phyloP scores from a whole-genome alignment of 2,797 vertebrate species.

The Enteromius afrohamiltoni region DNA sequence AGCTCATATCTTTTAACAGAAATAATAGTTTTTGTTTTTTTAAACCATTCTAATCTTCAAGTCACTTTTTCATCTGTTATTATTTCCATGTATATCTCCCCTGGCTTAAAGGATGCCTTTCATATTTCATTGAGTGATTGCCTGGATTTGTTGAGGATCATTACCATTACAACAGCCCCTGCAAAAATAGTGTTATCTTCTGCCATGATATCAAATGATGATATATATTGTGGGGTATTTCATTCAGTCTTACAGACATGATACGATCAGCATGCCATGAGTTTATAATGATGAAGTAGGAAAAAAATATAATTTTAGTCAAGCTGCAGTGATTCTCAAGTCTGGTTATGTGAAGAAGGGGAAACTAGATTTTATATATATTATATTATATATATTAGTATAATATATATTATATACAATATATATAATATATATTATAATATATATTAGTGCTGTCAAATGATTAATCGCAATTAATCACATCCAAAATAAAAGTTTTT shows the following conservation, averaged over 20 bases:
- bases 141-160: conserved; percentile 45
- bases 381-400: too few species aligned
- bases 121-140: conserved; percentile 42
- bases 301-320: conserved; percentile 17
- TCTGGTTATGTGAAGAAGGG: not conserved
- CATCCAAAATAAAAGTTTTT: too few species aligned
- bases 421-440: too few species aligned
- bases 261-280: conserved; percentile 15
- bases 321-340: not conserved
- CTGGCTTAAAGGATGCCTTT: conserved; percentile 49
- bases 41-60: conserved; percentile 41
- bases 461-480: too few species aligned
- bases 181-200: conserved; percentile 31
- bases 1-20: conserved; percentile 33
- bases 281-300: conserved; percentile 30
- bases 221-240: conserved; percentile 21
- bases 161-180: conserved; percentile 38
- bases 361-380: not conserved
- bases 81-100: conserved; percentile 30
- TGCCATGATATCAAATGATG: conserved; percentile 31
- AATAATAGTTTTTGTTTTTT: conserved; percentile 39
- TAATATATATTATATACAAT: too few species aligned
- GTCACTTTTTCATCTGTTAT: conserved; percentile 47
- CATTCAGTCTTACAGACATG: conserved; percentile 22
- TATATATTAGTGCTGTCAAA: too few species aligned